A percentile compares a stretch with the other conserved stretches of the same genome.
These are phyloP conservation scores for Zaprionus inermis DNA, from an alignment of 1,140 invertebrate genomes.

Conservation along the genomic window DNA sequence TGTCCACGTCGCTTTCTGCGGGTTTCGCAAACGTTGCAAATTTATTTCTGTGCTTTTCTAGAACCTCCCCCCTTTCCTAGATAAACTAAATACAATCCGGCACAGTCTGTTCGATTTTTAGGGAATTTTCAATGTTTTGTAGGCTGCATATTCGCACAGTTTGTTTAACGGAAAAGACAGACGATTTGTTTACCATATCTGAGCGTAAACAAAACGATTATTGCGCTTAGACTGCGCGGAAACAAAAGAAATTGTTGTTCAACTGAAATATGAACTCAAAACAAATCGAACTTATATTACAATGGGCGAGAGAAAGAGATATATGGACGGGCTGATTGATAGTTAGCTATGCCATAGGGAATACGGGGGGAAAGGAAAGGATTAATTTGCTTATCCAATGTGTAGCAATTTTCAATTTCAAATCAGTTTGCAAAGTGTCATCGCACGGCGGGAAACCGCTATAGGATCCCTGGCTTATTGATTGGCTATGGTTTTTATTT, in stretches of 20 bases:
- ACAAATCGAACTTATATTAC: neutral
- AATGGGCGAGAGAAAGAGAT: neutral
- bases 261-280: conserved; percentile 26
- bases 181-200: conserved; percentile 28
- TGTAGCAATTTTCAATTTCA: neutral
- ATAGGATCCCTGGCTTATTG: conserved; percentile 9
- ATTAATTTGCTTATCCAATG: neutral
- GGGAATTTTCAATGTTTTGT: neutral
- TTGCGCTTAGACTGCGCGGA: conserved; percentile 11
- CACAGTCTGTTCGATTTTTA: neutral
- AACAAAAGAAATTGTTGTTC: conserved; percentile 32
- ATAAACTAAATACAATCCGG: neutral
- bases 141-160: conserved; percentile 15
- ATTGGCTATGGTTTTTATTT: conserved; percentile 25
- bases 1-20: conserved; percentile 1
- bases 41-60: conserved; percentile 9
- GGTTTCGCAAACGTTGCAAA: conserved; percentile 33
- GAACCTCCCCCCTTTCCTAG: neutral
- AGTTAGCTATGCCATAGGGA: neutral
- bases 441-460: neutral
- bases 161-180: conserved; percentile 23
- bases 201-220: conserved; percentile 41
- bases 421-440: neutral
- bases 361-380: neutral
- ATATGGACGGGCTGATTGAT: neutral